Conservation (phyloP, 1,140 invertebrate genomes). For the Colletes latitarsis region DNA sequence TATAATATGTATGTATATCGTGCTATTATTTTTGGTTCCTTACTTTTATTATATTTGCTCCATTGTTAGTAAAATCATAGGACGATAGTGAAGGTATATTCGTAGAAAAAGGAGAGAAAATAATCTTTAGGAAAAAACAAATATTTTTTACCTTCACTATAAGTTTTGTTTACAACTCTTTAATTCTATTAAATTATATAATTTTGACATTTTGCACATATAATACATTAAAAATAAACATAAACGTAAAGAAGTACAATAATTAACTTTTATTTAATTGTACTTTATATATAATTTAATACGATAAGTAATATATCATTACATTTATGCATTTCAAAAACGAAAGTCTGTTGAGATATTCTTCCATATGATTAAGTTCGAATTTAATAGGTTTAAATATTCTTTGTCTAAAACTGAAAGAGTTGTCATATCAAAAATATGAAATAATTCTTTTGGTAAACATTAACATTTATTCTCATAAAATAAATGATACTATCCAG, state of each 20-base stretch:
- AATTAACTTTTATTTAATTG: neutral
- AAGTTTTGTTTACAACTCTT: no score
- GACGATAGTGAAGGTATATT: no score
- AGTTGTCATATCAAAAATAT: conserved; percentile 19
- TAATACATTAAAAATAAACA: neutral
- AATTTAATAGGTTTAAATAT: neutral
- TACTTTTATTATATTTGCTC: no score
- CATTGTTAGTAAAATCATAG: no score
- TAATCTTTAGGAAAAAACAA: no score
- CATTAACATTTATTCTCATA: neutral
- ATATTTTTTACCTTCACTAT: no score
- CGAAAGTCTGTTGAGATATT: neutral
- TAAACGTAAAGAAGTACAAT: neutral
- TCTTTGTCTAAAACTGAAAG: neutral
- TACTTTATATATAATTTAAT: conserved; percentile 12
- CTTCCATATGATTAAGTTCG: neutral
- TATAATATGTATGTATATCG: no score
- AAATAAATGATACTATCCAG: neutral
- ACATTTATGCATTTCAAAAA: neutral
- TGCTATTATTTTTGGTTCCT: no score
- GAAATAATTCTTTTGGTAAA: neutral
- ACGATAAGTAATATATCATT: neutral
- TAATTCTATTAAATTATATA: neutral
- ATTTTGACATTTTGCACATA: neutral
- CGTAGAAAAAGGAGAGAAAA: no score